Evolutionary conservation across 2,888 invertebrate genomes (phyloP).

Genomic region (Thysanoteuthis rhombus): DNA sequence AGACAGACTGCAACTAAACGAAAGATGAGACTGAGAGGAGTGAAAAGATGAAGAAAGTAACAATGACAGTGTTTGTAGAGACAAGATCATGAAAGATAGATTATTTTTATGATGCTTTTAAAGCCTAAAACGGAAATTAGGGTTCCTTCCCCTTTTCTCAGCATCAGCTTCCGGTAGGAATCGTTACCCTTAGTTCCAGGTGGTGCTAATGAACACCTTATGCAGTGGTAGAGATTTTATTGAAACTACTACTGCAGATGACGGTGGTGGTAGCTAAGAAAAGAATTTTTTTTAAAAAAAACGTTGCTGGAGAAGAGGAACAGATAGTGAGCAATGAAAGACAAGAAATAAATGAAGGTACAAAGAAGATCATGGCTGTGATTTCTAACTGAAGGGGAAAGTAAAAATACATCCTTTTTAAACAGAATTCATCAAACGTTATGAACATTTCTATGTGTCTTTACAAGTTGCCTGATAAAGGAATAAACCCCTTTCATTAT

Average conservation of each 20-base stretch:
- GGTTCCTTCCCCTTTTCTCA: neutral
- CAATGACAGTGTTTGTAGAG: neutral
- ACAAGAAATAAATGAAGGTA: neutral
- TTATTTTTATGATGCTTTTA: neutral
- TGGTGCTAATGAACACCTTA: neutral
- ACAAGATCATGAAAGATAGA: neutral
- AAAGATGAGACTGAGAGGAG: neutral
- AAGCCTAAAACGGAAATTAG: neutral
- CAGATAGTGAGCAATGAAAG: too few relatives aligned
- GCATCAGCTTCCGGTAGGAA: neutral
- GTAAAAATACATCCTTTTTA: too few relatives aligned
- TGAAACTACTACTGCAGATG: neutral
- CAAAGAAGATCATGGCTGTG: neutral
- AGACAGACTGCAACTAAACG: too few relatives aligned
- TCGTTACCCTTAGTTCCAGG: neutral
- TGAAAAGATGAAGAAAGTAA: neutral
- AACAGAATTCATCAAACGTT: neutral
- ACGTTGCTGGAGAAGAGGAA: too few relatives aligned
- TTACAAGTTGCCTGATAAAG: neutral
- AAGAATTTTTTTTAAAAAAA: too few relatives aligned
- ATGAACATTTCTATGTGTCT: neutral
- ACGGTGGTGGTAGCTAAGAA: too few relatives aligned
- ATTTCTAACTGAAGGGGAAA: neutral
- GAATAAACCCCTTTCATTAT: neutral
- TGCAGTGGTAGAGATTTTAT: neutral